Conservation (phyloP, 2,113 vertebrate species). For the Crotalus tigris region DNA sequence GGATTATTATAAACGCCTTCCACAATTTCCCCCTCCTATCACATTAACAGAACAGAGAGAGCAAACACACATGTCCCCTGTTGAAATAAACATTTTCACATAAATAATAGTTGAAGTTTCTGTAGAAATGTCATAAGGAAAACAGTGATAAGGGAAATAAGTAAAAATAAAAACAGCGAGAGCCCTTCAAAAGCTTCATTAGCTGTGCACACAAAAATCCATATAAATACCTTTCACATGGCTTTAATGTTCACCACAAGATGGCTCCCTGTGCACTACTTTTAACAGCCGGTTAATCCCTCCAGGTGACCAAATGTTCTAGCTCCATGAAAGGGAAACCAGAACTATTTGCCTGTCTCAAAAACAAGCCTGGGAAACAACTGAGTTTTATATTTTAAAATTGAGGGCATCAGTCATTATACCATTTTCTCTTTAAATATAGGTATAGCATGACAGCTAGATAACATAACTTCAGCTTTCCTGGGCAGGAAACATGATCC, state of each 20-base stretch:
- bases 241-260: neutral
- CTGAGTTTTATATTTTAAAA: neutral
- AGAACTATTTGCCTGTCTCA: neutral
- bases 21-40: neutral
- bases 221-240: neutral
- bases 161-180: neutral
- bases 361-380: neutral
- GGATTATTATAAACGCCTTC: neutral
- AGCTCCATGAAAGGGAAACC: neutral
- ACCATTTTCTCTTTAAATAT: neutral
- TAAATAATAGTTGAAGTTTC: neutral
- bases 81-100: neutral
- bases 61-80: neutral
- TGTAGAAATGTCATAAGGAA: neutral
- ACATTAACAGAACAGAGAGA: neutral
- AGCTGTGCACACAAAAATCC: neutral
- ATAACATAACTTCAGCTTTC: neutral
- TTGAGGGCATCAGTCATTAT: neutral
- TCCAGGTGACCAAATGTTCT: neutral
- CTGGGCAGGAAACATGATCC: neutral
- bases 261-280: constrained; percentile 24
- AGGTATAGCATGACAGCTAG: neutral
- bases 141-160: neutral
- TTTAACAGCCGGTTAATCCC: neutral
- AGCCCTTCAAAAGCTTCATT: neutral